These are phyloP conservation scores for Leptestheria dahalacensis DNA, from an alignment of 1,140 invertebrate species.

Conservation along the genomic window DNA sequence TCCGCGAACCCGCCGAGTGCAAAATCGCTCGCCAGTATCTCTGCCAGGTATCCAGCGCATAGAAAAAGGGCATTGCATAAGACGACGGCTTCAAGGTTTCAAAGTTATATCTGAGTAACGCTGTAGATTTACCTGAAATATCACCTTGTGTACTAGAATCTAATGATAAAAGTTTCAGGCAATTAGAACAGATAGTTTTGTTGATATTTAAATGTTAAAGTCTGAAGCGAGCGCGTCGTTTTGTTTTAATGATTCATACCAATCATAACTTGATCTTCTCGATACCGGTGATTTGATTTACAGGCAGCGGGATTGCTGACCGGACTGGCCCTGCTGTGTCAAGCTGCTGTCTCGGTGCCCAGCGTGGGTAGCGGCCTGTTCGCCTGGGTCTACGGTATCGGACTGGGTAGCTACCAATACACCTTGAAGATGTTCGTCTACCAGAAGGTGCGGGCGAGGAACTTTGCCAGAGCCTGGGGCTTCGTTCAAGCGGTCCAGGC, in stretches of 20 bases:
- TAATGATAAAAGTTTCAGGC: too few relatives aligned
- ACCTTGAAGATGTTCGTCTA: conserved; percentile 78
- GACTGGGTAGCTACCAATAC: conserved; percentile 59
- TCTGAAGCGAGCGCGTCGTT: too few relatives aligned
- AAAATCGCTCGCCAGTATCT: conserved; percentile 71
- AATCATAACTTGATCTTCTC: too few relatives aligned
- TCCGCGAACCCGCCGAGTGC: conserved; percentile 67
- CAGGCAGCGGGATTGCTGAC: conserved; percentile 11
- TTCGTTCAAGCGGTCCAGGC: conserved; percentile 78
- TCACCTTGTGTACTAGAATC: too few relatives aligned
- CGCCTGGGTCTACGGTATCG: conserved; percentile 52
- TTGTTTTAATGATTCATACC: too few relatives aligned
- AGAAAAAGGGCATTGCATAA: too few relatives aligned
- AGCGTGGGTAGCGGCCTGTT: conserved; percentile 44
- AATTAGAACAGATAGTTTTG: too few relatives aligned
- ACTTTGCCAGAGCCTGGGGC: conserved; percentile 76
- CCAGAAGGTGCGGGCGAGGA: conserved; percentile 62
- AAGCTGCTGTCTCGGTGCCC: conserved; percentile 6
- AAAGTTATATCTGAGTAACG: too few relatives aligned
- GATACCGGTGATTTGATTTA: too few relatives aligned
- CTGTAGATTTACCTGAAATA: too few relatives aligned
- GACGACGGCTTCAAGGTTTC: too few relatives aligned
- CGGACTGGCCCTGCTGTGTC: conserved; percentile 8
- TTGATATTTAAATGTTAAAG: too few relatives aligned
- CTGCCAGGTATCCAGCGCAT: conserved; percentile 32